A percentile compares a stretch with the other conserved stretches of the same genome.
Conservation (phyloP, 2,888 invertebrate genomes). For the Dynastes tityus region DNA sequence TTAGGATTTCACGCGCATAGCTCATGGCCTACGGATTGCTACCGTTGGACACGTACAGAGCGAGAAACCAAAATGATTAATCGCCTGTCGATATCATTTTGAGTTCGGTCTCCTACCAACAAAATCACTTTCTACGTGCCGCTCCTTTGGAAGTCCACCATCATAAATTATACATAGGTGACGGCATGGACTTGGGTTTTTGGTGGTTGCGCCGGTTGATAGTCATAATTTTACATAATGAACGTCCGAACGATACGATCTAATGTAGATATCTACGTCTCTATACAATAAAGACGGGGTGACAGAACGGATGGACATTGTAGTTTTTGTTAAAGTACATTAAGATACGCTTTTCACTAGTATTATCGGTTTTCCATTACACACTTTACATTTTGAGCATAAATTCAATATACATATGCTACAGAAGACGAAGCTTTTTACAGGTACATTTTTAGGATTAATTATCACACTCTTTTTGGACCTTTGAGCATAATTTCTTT, state of each 20-base stretch:
- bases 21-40: conserved; percentile 17
- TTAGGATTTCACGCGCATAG: conserved; percentile 26
- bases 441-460: too few species aligned
- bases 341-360: neutral
- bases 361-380: neutral
- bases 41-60: conserved; percentile 22
- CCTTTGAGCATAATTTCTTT: too few species aligned
- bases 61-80: conserved; percentile 42
- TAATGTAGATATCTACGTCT: conserved; percentile 34
- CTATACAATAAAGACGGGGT: neutral
- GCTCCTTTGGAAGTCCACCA: conserved; percentile 29
- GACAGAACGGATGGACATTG: conserved; percentile 25
- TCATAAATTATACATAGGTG: conserved; percentile 42
- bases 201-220: conserved; percentile 28
- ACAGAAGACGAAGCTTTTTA: too few species aligned
- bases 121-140: conserved; percentile 31
- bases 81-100: conserved; percentile 44
- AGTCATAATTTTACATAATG: conserved; percentile 40
- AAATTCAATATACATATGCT: neutral
- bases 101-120: conserved; percentile 37
- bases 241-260: conserved; percentile 27
- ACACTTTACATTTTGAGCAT: neutral
- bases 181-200: conserved; percentile 32
- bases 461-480: too few species aligned
- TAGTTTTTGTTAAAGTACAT: conserved; percentile 18